Evolutionary conservation across 2,113 vertebrate genomes (phyloP).

Genomic region (Bostrychus sinensis): DNA sequence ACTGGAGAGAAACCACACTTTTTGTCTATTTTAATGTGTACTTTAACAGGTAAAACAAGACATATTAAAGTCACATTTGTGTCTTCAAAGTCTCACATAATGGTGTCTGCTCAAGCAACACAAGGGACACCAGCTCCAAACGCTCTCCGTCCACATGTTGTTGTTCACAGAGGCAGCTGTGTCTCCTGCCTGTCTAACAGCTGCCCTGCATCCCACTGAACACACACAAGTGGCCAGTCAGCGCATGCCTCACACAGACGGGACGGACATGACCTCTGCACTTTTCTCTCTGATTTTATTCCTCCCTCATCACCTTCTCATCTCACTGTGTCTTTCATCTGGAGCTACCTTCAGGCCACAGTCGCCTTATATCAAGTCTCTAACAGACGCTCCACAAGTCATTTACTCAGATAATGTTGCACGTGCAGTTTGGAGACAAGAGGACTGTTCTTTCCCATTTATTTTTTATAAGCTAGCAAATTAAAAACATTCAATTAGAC

Average conservation of each 20-base stretch:
- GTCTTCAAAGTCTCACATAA: not conserved
- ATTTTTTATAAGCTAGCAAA: too few species aligned
- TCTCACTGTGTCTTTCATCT: slow-evolving; percentile 42
- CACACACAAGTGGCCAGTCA: slow-evolving; percentile 12
- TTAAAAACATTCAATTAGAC: too few species aligned
- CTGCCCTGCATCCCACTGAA: slow-evolving; percentile 10
- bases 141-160: slow-evolving; percentile 4
- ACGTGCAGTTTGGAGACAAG: too few species aligned
- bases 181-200: slow-evolving; percentile 17
- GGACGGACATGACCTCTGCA: slow-evolving; percentile 34
- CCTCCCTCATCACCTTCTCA: slow-evolving; percentile 43
- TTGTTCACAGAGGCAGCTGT: slow-evolving; percentile 36
- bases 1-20: too few species aligned
- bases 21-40: too few species aligned
- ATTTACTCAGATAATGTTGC: not conserved
- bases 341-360: slow-evolving; percentile 6
- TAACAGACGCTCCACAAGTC: not conserved
- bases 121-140: not conserved
- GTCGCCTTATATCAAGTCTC: not conserved
- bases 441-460: too few species aligned
- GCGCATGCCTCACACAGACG: slow-evolving; percentile 7
- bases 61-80: not conserved
- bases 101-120: not conserved
- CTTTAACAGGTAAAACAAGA: too few species aligned
- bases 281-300: slow-evolving; percentile 17